Conservation (phyloP, 2,797 vertebrate species). For the Pseudochaenichthys georgianus region DNA sequence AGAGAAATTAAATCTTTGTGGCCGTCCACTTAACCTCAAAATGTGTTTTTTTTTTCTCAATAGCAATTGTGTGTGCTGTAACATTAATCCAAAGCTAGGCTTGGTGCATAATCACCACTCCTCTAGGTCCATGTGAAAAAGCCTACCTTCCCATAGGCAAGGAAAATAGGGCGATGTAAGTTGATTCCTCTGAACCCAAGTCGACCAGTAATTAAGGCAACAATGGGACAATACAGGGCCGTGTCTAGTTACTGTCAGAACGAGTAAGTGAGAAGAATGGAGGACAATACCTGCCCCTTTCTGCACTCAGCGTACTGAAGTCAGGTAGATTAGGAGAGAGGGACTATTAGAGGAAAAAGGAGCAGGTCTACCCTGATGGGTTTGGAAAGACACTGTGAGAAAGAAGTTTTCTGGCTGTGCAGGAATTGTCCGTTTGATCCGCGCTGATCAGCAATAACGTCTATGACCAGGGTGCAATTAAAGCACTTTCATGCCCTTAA, state of each 20-base stretch:
- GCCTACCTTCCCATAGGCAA: constrained; percentile 57
- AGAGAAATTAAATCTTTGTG: constrained; percentile 8
- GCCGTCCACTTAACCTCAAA: constrained; percentile 29
- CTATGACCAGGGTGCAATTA: constrained; percentile 40
- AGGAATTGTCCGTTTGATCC: constrained; percentile 57
- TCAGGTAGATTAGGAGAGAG: constrained; percentile 45
- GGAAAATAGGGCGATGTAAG: constrained; percentile 59
- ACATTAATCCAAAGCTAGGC: constrained; percentile 45
- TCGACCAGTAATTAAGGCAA: constrained; percentile 72
- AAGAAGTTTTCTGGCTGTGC: constrained; percentile 41
- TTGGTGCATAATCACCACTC: constrained; percentile 9
- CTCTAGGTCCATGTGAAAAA: constrained; percentile 40
- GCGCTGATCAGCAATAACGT: constrained; percentile 26
- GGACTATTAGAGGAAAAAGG: background rate
- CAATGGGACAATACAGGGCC: constrained; percentile 71
- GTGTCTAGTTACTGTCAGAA: constrained; percentile 77
- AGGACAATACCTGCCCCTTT: constrained; percentile 72
- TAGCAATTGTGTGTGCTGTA: constrained; percentile 54
- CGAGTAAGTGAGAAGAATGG: constrained; percentile 72
- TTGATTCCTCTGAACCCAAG: constrained; percentile 66
- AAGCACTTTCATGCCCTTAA: constrained; percentile 43
- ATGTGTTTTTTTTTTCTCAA: constrained; percentile 19
- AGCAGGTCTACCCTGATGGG: constrained; percentile 32
- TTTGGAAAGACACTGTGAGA: constrained; percentile 36
- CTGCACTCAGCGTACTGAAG: constrained; percentile 59